Evolutionary conservation across 2,113 vertebrate species (phyloP).

Genomic region (Charina bottae): DNA sequence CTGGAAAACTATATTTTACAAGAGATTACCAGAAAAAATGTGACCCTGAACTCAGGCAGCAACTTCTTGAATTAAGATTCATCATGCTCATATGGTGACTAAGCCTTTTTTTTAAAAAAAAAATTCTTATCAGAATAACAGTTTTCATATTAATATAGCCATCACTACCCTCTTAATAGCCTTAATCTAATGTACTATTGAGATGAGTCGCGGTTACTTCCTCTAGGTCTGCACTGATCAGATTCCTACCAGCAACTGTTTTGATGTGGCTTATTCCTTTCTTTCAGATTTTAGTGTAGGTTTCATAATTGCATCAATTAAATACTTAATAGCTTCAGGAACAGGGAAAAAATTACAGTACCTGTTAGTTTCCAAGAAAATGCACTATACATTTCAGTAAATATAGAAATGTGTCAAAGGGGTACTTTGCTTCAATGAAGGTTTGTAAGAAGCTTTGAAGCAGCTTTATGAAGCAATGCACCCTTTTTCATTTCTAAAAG

Average conservation of each 20-base stretch:
- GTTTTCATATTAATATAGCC: not conserved
- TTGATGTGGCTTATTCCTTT: not conserved
- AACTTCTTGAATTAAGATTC: not conserved
- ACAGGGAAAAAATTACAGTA: not conserved
- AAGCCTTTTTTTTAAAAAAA: not conserved
- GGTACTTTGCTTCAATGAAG: not conserved
- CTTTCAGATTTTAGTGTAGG: not conserved
- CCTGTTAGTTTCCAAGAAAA: not conserved
- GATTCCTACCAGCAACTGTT: not conserved
- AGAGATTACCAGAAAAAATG: conserved; percentile 24
- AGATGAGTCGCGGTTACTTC: not conserved
- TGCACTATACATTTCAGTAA: not conserved
- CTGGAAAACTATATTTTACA: not conserved
- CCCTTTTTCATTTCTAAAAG: not conserved
- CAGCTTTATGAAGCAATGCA: not conserved
- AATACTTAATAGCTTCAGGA: not conserved
- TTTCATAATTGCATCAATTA: not conserved
- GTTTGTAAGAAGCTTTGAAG: not conserved
- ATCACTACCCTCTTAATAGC: not conserved
- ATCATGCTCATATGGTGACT: not conserved
- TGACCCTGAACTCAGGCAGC: accelerated
- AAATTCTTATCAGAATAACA: not conserved
- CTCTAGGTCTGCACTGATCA: not conserved
- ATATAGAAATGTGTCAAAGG: not conserved
- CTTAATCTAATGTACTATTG: not conserved